Percentiles rank a stretch among this genome's conserved stretches.
Conservation (phyloP, 2,888 invertebrate genomes). For the Glyphotaelius pellucidus region DNA sequence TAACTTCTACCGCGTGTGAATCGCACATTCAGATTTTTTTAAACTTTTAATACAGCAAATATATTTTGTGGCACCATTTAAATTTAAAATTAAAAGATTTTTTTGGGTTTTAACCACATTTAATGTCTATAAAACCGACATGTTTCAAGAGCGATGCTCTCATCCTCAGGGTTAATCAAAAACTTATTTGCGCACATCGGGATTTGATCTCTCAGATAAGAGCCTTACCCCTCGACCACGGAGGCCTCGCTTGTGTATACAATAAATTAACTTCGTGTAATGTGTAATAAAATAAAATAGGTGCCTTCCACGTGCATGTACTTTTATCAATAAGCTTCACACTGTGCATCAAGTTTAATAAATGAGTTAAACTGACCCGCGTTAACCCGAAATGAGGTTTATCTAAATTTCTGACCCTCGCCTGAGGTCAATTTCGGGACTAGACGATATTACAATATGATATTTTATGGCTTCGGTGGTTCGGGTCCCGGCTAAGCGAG, state of each 20-base stretch:
- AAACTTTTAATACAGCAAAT: too few relatives aligned
- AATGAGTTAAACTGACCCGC: background rate
- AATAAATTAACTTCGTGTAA: background rate
- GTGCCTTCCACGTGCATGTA: background rate
- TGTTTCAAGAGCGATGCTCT: too few relatives aligned
- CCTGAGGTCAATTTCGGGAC: slow-evolving; percentile 23
- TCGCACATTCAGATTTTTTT: too few relatives aligned
- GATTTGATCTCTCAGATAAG: too few relatives aligned
- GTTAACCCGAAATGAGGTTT: slow-evolving; percentile 28
- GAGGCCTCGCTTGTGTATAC: background rate
- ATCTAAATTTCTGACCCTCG: slow-evolving; percentile 26
- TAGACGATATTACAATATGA: background rate
- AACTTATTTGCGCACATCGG: too few relatives aligned
- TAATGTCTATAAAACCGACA: too few relatives aligned
- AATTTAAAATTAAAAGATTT: too few relatives aligned
- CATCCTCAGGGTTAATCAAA: too few relatives aligned
- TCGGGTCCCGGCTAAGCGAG: slow-evolving; percentile 1
- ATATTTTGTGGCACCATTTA: too few relatives aligned
- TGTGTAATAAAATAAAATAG: background rate
- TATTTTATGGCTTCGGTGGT: slow-evolving; percentile 14
- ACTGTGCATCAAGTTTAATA: background rate
- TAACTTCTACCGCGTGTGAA: too few relatives aligned
- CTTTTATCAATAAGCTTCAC: slow-evolving; percentile 4
- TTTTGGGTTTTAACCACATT: too few relatives aligned
- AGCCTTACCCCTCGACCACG: too few relatives aligned